Evolutionary conservation across 2,888 invertebrate genomes (phyloP), one percentile per base, ranked within the genome.

Genomic region (Ennomos erosarius): DNA sequence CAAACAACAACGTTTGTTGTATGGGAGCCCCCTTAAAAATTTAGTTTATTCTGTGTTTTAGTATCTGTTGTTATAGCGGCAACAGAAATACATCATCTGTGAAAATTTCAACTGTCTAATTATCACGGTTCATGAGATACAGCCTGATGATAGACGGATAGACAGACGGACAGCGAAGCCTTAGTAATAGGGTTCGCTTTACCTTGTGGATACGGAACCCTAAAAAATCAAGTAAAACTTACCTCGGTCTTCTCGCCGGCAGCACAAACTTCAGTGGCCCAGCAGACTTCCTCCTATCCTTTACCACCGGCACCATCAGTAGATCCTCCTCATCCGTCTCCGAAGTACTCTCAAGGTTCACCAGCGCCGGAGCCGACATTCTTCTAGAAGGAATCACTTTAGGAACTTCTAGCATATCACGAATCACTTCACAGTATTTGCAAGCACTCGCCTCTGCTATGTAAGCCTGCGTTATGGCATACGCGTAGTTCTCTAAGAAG

Each of bases 281-380:
- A 1, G 93, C 92, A 0, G 94, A 94, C 68, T 93, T 93, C 69
- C 94, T 89, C 62, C 94, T 82, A 42, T 82, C 81, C 55, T 85
- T 87, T 43, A 87, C 76, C 6, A 74, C 85, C 9, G 93, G 93
- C 67, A 93, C 93, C 65, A 90, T 83, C 56, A 94, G 84, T 12
- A 85, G 72, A 26, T 86, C 84, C 34, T 90, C 91, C 10, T 90
- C 89, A 10, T 90, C 92, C 10, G 88, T 84, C 56, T 88, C 90
- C 0, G 91, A 85, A 11, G 89, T 89, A 65, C 89, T 90, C 5
- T 89, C 90, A 42, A 90, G 68, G 54, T 93, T 90, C 36, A 92
- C 82, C 36, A 94, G 75, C n/a, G 94, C 93, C 0, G 94, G 94
- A 0, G 94, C 93, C 0, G 94, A 94, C 74, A 87, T 85, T 58